A percentile compares a stretch with the other conserved stretches of the same genome.
phyloP scores from a whole-genome alignment of 2,797 vertebrate genomes.

The Eupleurogrammus muticus region DNA sequence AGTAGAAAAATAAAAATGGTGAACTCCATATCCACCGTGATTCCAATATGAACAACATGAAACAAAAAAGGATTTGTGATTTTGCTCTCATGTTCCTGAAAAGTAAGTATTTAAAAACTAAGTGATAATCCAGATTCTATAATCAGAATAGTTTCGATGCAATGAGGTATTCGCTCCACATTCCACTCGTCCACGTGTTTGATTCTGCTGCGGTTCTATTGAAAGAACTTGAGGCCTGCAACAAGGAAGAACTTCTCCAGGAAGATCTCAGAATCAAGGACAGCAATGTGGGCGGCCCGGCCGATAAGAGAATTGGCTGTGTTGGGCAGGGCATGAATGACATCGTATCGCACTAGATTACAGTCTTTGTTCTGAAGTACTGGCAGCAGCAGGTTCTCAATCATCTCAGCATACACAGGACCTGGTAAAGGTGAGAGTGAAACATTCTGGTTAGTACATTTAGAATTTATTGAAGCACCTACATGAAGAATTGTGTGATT shows the following conservation, averaged over 20 bases:
- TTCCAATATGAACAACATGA: constrained; percentile 53
- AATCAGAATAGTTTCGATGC: constrained; percentile 85
- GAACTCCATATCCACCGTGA: constrained; percentile 50
- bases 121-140: constrained; percentile 83
- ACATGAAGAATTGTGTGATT: not conserved
- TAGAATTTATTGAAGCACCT: not conserved
- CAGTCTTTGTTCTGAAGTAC: constrained; percentile 97
- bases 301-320: constrained; percentile 98
- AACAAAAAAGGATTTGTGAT: constrained; percentile 79
- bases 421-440: constrained; percentile 78
- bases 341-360: constrained; percentile 96
- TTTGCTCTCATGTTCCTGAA: constrained; percentile 86
- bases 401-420: constrained; percentile 99
- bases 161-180: constrained; percentile 94
- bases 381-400: constrained; percentile 95
- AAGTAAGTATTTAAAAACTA: constrained; percentile 88
- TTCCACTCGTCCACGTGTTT: constrained; percentile 61
- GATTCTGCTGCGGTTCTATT: constrained; percentile 79
- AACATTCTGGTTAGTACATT: not conserved
- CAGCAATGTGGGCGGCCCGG: constrained; percentile 97
- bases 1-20: constrained; percentile 80
- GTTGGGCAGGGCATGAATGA: constrained; percentile 97
- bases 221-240: constrained; percentile 97
- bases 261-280: constrained; percentile 99
- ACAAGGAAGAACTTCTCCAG: constrained; percentile 99